A percentile compares a stretch with the other conserved stretches of the same genome.
These are phyloP conservation scores for Argyresthia goedartella DNA, from an alignment of 2,888 invertebrate species.

Conservation along the genomic window DNA sequence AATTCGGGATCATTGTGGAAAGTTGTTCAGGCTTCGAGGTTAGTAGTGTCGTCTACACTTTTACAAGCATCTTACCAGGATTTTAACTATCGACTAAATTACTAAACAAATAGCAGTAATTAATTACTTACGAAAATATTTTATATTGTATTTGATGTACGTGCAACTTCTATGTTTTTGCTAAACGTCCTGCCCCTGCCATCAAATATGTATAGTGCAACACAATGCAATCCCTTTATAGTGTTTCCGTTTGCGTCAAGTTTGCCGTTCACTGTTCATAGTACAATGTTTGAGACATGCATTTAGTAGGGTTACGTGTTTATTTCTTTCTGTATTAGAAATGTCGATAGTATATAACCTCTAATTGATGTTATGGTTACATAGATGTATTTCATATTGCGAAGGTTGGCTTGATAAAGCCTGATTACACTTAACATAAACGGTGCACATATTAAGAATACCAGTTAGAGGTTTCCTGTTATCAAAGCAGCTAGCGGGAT, in stretches of 20 bases:
- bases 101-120: too few relatives aligned
- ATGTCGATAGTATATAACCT: background rate
- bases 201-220: constrained; percentile 32
- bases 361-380: background rate
- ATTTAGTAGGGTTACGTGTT: constrained; percentile 47
- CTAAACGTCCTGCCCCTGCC: constrained; percentile 49
- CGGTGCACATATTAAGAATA: too few relatives aligned
- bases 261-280: too few relatives aligned
- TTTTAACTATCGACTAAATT: constrained; percentile 34
- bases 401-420: background rate
- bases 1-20: too few relatives aligned
- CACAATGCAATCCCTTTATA: constrained; percentile 25
- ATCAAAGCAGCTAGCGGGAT: too few relatives aligned
- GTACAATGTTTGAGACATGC: constrained; percentile 47
- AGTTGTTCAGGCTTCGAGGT: too few relatives aligned
- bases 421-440: too few relatives aligned
- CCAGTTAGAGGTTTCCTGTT: too few relatives aligned
- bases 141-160: constrained; percentile 57
- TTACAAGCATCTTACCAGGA: constrained; percentile 13
- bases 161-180: constrained; percentile 41
- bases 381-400: background rate
- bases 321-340: background rate
- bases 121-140: constrained; percentile 15
- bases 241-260: constrained; percentile 7
- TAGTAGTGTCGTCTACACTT: too few relatives aligned